These are phyloP conservation scores for Limosa lapponica DNA, from an alignment of 2,797 vertebrate genomes.

Conservation along the genomic window DNA sequence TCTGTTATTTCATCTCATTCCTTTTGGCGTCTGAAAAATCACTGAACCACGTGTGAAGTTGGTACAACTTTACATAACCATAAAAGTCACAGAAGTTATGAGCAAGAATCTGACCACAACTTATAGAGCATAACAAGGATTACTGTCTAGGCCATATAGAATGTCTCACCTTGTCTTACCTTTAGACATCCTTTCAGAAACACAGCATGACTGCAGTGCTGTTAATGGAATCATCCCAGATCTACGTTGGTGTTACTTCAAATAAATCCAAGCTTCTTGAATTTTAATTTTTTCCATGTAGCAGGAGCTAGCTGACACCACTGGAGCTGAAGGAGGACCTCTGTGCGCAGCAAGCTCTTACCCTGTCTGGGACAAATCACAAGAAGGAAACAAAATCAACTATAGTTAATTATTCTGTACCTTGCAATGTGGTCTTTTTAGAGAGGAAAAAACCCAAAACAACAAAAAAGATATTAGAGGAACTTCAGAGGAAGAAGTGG, in stretches of 20 bases:
- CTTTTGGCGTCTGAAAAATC: not conserved
- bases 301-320: not conserved
- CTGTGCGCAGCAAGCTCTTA: not conserved
- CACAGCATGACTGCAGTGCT: not conserved
- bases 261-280: not conserved
- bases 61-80: not conserved
- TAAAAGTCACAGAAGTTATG: not conserved
- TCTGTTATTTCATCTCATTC: not conserved
- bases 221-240: not conserved
- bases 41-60: not conserved
- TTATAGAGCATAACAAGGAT: not conserved
- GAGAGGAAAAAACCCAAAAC: not conserved
- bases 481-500: not conserved
- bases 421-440: not conserved
- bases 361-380: not conserved
- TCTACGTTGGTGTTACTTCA: not conserved
- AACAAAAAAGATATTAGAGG: not conserved
- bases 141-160: not conserved
- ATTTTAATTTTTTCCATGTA: not conserved
- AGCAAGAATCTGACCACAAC: not conserved
- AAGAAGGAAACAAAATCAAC: not conserved
- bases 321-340: not conserved
- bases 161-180: not conserved
- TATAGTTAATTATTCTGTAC: not conserved
- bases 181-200: not conserved